Evolutionary conservation across 1,140 invertebrate species (phyloP), one percentile per base, ranked within the genome.

Genomic region (Lerema accius): DNA sequence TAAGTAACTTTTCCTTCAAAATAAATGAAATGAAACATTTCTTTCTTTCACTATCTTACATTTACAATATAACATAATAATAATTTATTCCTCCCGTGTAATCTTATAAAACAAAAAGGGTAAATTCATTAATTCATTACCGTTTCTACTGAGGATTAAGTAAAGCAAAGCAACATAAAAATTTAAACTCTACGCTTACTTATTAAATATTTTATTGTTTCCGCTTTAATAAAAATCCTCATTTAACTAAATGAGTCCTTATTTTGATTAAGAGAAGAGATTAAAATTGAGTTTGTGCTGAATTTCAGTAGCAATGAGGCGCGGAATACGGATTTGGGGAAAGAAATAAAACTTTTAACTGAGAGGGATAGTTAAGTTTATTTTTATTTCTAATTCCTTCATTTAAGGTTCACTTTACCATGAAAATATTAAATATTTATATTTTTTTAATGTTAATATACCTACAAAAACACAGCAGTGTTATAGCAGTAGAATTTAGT

Each of bases 171-270:
- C 40, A 55, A 42, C 37, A 15, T 23, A 42, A 55, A 32, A 55
- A 42, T 55, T 9, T 14, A 55, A 42, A 32, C 32, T 11, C 35
- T 19, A 4, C 11, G 7, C 16, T 11, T 13, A 28, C 19, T 55
- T 55, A 55, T 55, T 43, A 55, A 55, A 23, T 32, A 43, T 55
- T 55, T 55, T 55, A 55, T 55, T 55, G 17, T 39, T 16, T 26
- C 39, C 17, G 13, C 51, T 39, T 42, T 28, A 40, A 55, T 55
- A 55, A 55, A 55, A 55, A 55, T 55, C 23, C 19, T 11, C 37
- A 13, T 42, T 55, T 55, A 55, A 28, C 16, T 13, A 55, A 55
- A 55, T 39, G 37, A 55, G 17, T n/a, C 51, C 23, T 32, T 32
- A 56, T 56, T 55, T 32, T 32, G 39, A 56, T 56, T 32, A 45